Conservation (phyloP, 2,888 invertebrate species). For the Rutpela maculata region DNA sequence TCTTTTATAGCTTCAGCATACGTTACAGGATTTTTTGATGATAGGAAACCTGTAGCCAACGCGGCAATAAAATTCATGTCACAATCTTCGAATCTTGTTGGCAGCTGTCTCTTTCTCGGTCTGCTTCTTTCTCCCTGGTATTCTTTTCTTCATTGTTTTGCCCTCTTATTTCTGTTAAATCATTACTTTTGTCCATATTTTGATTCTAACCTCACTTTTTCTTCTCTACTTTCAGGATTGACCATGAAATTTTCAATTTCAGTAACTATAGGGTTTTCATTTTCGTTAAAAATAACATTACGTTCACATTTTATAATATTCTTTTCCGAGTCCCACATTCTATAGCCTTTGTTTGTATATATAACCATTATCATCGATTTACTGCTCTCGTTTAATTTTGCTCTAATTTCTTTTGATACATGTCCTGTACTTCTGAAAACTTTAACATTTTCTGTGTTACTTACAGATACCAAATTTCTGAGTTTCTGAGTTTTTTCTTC, state of each 20-base stretch:
- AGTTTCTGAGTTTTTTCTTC: not conserved
- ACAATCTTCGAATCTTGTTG: conserved; percentile 8
- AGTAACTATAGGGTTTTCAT: not conserved
- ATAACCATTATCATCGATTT: not conserved
- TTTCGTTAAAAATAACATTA: not conserved
- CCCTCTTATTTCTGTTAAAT: not conserved
- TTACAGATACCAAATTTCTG: too few relatives aligned
- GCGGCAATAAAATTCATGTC: conserved; percentile 26
- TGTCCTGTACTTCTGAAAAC: not conserved
- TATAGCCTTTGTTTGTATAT: too few relatives aligned
- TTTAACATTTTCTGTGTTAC: too few relatives aligned
- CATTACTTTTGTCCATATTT: not conserved
- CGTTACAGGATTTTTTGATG: not conserved
- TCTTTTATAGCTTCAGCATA: conserved; percentile 24
- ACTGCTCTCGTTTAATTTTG: not conserved
- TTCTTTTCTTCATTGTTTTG: not conserved
- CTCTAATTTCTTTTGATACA: not conserved
- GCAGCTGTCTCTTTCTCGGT: not conserved
- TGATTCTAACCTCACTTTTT: not conserved
- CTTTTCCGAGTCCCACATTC: too few relatives aligned
- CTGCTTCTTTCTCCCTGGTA: not conserved
- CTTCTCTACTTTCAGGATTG: not conserved
- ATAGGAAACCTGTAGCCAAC: not conserved
- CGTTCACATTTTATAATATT: too few relatives aligned
- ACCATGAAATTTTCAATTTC: conserved; percentile 1